Evolutionary conservation across 2,797 vertebrate species (phyloP), one percentile per base, ranked within the genome.

Genomic region (Sebastes goodei): DNA sequence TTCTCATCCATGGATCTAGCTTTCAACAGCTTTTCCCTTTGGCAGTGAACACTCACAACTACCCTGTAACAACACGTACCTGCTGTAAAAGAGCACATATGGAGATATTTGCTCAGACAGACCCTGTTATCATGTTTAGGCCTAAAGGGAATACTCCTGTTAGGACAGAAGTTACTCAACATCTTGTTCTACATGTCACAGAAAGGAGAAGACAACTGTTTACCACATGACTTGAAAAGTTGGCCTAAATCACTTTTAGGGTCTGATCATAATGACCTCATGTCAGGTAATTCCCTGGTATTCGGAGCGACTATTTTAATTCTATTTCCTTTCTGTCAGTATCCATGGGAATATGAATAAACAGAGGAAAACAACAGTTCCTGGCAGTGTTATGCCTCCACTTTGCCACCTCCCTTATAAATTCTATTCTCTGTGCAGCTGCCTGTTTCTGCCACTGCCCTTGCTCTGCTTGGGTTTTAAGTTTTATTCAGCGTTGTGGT

Each of bases 331-430:
- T 90, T 91, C 82, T 91, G 89, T 92, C 76, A 80, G 93, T 94
- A 82, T 92, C 92, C 91, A 92, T 93, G 90, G 91, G 80, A 93
- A 87, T 90, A 75, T 78, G 89, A 64, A 86, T 65, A 91, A 91
- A 93, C 92, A 93, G 83, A 83, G 85, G 84, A 81, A 92, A 93
- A 93, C 92, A 92, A 90, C 90, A 87, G 81, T 93, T 93, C 82
- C 89, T 89, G 94, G 89, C 89, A 92, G 84, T 72, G 84, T 88
- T 86, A 20, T 78, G 89, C 68, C 63, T 92, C 90, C 88, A 87
- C 91, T 90, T 90, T 93, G 84, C 91, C 93, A 93, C 89, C 93
- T 94, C 91, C 89, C 88, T 87, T 92, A 90, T 91, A 94, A 90
- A 93, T 91, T 88, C 87, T 92, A 87, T 88, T 91, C 89, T 90